Evolutionary conservation across 2,797 vertebrate species (phyloP), one percentile per base, ranked within the genome.

Genomic region (Silurus aristotelis): DNA sequence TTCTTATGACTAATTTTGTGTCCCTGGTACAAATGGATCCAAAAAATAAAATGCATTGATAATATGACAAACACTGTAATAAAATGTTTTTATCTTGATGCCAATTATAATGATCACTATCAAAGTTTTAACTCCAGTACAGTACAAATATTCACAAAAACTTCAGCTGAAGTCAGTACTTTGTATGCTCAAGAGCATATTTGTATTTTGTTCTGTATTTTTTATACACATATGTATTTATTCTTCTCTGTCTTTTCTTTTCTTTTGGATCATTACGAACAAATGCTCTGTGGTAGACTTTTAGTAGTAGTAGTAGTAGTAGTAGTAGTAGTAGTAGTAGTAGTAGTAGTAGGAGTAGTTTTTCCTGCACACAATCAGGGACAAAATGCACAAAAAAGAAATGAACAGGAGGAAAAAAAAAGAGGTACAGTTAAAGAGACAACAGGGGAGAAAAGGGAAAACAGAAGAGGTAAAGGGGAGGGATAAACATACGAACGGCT

Each of bases 401-500:
- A 82, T 80, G 83, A 89, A 85, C 90, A 88, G 89, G 77, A 89
- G 86, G 87, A 89, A 25, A 12, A 27, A 91, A 55, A 58, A 77
- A 20, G 14, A 31, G 10, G 60, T 87, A 56, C 79, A 89, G 88
- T 81, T 61, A 83, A 90, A 90, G 88, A 89, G 72, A 88, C 87
- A 89, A 89, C 90, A 89, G 90, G 87, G 83, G 66, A 10, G 89
- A 79, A 86, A 80, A 86, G 48, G 52, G 70, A 77, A 86, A 48
- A 92, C 46, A 82, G 82, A 67, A 63, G 66, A 63, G 46, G 80
- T 83, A 82, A 73, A 56, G 68, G 76, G 84, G 76, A 86, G 38
- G 82, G 73, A 85, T 82, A 85, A 73, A 89, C 66, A 63, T 64
- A 84, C 67, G 66, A 72, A 88, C 63, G 25, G 78, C 82, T 81